Base-by-base conservation (phyloP, 1,140 invertebrate species). In the Drosophila persimilis region DNA sequence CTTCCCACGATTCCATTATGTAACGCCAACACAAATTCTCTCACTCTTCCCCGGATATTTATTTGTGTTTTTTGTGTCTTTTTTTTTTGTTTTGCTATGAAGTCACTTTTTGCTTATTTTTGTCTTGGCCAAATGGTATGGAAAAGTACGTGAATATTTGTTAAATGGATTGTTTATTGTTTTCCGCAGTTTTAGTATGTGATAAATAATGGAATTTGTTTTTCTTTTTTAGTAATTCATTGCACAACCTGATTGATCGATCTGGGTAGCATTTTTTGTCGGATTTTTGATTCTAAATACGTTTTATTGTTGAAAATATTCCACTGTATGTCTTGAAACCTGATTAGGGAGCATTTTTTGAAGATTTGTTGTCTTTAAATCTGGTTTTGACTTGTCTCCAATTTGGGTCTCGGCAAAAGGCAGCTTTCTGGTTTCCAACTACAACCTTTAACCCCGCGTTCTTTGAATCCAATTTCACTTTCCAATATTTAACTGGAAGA, bases 61-160 rank as follows among this genome's bases (percentile, higher is more conserved):
- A 54, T 47, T 52, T 64, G 22, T 63, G 65, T 31, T 45, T 31
- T 45, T 20, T 20, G 20, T 20, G 20, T 20, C 20, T 1, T 20
- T 20, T 59, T 47, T 59, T 17, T 43, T 59, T 52, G 20, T 17
- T 39, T 51, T 6, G 47, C 61, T 47, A 73, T 85, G 72, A 84
- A 67, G 72, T 77, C 80, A 84, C 46, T 63, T 31, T 50, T 62
- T 26, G 20, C 59, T 20, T 59, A 43, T 58, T 56, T 65, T 15
- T 47, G n/a, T 43, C 15, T 53, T n/a, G 6, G 26, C 11, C 56
- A 46, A 54, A 35, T 35, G 52, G 29, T 66, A 24, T 6, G 44
- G 17, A 60, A 44, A 35, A 57, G 13, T 80, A 85, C 80, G 80
- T 85, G 81, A 67, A 39, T 46, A 60, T 43, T 61, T 52, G 13